Percentiles rank a stretch among this genome's conserved stretches.
These are phyloP conservation scores for Ephestia elutella DNA, from an alignment of 1,140 invertebrate species.

Conservation along the genomic window DNA sequence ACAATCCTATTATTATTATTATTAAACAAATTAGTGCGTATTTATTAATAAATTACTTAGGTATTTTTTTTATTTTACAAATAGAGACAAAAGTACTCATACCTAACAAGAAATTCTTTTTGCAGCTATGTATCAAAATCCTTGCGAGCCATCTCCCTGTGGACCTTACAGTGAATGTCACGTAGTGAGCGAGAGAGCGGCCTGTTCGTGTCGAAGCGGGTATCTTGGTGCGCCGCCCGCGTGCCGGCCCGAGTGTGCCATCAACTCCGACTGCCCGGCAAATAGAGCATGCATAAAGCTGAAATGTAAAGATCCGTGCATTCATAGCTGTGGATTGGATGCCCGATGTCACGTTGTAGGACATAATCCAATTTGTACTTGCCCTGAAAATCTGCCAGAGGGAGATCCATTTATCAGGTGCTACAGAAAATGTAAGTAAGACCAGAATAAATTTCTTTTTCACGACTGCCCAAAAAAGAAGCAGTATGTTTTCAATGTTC, in stretches of 20 bases:
- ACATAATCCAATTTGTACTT: conserved; percentile 90
- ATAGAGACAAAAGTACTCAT: no score
- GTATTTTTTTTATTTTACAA: no score
- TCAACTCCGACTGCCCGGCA: conserved; percentile 84
- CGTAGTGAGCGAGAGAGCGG: conserved; percentile 79
- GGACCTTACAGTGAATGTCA: conserved; percentile 87
- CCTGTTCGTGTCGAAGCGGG: conserved; percentile 85
- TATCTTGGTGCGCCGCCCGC: conserved; percentile 85
- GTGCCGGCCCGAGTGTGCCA: conserved; percentile 86
- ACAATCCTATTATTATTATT: no score
- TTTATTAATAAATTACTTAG: no score
- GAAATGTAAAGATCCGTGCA: conserved; percentile 88
- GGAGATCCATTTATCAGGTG: conserved; percentile 91
- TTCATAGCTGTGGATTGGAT: conserved; percentile 84
- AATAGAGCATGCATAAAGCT: conserved; percentile 85
- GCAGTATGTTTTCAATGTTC: background rate
- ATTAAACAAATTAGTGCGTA: no score
- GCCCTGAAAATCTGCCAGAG: conserved; percentile 79
- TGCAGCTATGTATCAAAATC: conserved; percentile 75
- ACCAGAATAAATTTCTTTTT: no score
- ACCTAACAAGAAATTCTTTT: conserved; percentile 15
- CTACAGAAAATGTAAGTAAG: conserved; percentile 78
- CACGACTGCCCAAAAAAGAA: no score
- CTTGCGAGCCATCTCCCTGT: conserved; percentile 87
- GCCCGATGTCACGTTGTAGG: conserved; percentile 86